Evolutionary conservation across 2,888 invertebrate genomes (phyloP).

Genomic region (Trachelus troglodyta): DNA sequence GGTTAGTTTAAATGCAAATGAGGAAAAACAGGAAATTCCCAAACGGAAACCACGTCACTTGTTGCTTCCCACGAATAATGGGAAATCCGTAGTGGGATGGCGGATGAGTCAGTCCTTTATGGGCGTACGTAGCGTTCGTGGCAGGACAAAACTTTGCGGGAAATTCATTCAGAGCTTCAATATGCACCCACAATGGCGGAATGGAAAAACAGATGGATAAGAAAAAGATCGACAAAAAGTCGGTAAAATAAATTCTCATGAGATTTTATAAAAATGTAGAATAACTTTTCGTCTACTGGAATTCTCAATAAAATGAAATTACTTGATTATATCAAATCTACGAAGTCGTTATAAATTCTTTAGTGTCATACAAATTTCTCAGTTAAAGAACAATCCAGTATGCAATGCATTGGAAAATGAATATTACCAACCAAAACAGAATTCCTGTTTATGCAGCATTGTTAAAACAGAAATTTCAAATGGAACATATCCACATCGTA

Average conservation of each 20-base stretch:
- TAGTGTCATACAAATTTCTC: not conserved
- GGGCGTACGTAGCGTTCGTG: not conserved
- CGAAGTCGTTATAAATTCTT: not conserved
- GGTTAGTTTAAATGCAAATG: not conserved
- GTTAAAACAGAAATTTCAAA: not conserved
- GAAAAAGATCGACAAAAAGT: not conserved
- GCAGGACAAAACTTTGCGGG: not conserved
- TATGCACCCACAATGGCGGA: not conserved
- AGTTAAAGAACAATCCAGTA: not conserved
- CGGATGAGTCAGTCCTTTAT: not conserved
- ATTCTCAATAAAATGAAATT: not conserved
- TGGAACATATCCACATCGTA: not conserved
- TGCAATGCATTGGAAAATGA: not conserved
- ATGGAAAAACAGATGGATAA: not conserved
- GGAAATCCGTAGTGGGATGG: not conserved
- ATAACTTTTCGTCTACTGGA: not conserved
- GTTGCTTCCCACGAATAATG: not conserved
- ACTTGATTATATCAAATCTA: not conserved
- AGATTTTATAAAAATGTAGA: not conserved
- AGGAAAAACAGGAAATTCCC: not conserved
- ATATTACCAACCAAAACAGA: not conserved
- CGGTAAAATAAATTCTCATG: not conserved
- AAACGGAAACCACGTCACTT: not conserved
- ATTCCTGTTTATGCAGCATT: not conserved
- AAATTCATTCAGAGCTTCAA: not conserved